Evolutionary conservation across 2,113 vertebrate genomes (phyloP), one percentile per base, ranked within the genome.

Genomic region (Campylorhamphus procurvoides): DNA sequence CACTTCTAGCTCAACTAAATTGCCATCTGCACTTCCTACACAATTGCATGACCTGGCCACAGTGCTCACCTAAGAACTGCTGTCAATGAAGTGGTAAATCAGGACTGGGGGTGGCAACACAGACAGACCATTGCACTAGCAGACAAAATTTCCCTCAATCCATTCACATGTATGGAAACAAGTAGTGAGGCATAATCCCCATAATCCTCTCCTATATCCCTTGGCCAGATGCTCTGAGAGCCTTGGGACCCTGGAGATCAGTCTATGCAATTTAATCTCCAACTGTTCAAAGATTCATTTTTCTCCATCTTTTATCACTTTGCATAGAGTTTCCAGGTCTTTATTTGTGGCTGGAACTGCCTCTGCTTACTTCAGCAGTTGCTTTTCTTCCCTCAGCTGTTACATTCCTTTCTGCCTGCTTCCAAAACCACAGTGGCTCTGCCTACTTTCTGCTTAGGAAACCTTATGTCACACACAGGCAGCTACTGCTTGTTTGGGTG

Each of bases 191-290:
- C 1, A 3, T 24, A 27, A 63, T 44, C 39, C 3, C 23, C 4
- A 31, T 63, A 27, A 74, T 27, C 5, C 10, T 42, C 12, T 56
- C 11, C 4, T 25, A 4, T 6, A 33, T 31, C 31, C 47, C 31
- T 44, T 49, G 46, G 28, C 27, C 28, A 62, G 31, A 6, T 62
- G 44, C 5, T 44, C 33, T 14, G 31, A 84, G 44, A 53, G 9
- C 14, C 28, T 35, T 0, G 1, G 33, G 67, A 23, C 15, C 13
- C 25, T 42, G 66, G 37, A 60, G 37, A 10, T 12, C 0, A 0
- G 7, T 37, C 23, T 42, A 1, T 16, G 19, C 27, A 60, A 20
- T 60, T 74, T 40, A 6, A 49, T 49, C 18, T 44, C 20, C 31
- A 46, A 0, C 24, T 64, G 14, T 44, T 71, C 31, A 40, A 14